phyloP scores from a whole-genome alignment of 2,797 vertebrate genomes.

The Phyllotis vaccarum region DNA sequence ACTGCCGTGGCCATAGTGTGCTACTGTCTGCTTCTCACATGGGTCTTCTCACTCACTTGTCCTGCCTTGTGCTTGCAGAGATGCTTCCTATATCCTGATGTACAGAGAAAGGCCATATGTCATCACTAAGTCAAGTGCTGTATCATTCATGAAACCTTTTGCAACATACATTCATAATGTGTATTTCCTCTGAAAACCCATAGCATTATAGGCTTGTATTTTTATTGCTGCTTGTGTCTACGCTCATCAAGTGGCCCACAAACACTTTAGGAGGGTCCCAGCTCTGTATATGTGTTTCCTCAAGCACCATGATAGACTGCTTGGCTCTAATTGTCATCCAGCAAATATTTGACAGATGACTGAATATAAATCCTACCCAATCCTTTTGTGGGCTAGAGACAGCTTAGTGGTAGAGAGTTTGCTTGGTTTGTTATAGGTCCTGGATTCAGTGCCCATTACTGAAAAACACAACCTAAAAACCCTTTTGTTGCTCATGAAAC shows the following conservation, averaged over 20 bases:
- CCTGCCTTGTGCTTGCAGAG: neutral
- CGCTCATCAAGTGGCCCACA: neutral
- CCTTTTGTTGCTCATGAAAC: slow-evolving; percentile 39
- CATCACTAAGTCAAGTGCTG: neutral
- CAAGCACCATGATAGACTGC: neutral
- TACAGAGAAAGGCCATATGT: neutral
- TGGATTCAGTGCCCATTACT: neutral
- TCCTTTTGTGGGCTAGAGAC: neutral
- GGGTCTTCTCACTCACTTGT: neutral
- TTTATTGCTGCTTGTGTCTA: neutral
- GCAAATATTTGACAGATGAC: slow-evolving; percentile 13
- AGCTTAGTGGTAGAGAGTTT: neutral
- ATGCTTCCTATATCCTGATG: neutral
- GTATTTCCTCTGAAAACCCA: neutral
- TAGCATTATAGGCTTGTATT: neutral
- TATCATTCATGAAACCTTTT: slow-evolving; percentile 11
- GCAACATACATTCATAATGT: neutral
- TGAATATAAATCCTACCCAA: neutral
- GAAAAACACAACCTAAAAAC: neutral
- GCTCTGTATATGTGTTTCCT: neutral
- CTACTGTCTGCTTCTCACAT: neutral
- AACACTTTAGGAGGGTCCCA: neutral
- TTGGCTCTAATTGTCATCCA: neutral
- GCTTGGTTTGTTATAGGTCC: neutral
- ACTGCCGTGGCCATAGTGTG: neutral